Evolutionary conservation across 2,113 vertebrate species (phyloP).

Genomic region (Anoura caudifer): DNA sequence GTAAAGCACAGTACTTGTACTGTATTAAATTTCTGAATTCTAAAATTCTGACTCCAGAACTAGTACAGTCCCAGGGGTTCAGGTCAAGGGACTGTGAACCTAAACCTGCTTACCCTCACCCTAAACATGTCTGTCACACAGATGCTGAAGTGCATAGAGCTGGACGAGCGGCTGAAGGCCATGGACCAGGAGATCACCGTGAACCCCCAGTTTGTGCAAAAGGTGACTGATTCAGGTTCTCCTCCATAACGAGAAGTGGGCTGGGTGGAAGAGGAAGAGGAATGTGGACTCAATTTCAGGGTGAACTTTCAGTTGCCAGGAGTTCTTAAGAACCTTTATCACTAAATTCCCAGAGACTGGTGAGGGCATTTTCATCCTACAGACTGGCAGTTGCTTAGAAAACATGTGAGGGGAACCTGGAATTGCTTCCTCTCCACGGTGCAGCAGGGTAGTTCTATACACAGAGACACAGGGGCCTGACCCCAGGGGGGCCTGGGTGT

Average conservation of each 20-base stretch:
- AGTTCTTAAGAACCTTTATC: background rate
- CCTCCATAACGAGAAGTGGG: background rate
- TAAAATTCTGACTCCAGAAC: background rate
- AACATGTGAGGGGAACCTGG: background rate
- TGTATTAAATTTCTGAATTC: background rate
- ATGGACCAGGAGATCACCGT: constrained; percentile 99
- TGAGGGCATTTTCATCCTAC: background rate
- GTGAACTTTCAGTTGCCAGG: background rate
- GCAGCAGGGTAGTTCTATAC: no score
- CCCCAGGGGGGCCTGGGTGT: no score
- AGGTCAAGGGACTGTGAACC: background rate
- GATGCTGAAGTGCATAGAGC: constrained; percentile 99
- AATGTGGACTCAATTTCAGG: background rate
- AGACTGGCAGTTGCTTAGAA: background rate
- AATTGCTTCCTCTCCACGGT: background rate
- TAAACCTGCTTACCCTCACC: background rate
- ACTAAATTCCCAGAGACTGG: background rate
- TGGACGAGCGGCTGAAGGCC: constrained; percentile 98
- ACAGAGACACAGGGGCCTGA: background rate
- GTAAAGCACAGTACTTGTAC: background rate
- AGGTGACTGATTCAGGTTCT: constrained; percentile 85
- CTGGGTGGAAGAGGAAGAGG: background rate
- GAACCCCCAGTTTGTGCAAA: constrained; percentile 99
- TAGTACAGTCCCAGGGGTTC: background rate
- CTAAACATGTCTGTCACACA: constrained; percentile 62